These are phyloP conservation scores for Meteorus sp. DNA, from an alignment of 1,140 invertebrate genomes.

Conservation along the genomic window DNA sequence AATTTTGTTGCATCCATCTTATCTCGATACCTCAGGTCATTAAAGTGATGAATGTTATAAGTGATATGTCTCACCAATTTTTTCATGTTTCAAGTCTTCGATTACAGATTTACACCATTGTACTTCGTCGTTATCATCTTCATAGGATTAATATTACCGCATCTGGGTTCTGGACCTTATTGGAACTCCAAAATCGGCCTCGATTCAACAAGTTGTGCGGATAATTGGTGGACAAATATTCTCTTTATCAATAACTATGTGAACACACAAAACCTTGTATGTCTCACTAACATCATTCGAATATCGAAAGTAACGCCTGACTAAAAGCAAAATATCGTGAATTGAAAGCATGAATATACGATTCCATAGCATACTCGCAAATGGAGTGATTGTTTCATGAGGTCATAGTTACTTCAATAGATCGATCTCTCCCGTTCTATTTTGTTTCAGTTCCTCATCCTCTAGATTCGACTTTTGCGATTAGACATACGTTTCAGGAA, in stretches of 20 bases:
- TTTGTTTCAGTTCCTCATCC: too few relatives aligned
- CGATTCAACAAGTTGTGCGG: constrained; percentile 46
- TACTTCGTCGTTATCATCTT: constrained; percentile 48
- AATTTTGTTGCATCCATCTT: constrained; percentile 35
- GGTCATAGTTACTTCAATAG: too few relatives aligned
- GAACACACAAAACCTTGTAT: constrained; percentile 41
- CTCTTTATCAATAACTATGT: constrained; percentile 64
- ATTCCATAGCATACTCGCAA: too few relatives aligned
- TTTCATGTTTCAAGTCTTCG: constrained; percentile 24
- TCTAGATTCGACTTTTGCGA: too few relatives aligned
- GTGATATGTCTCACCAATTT: too few relatives aligned
- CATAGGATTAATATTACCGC: constrained; percentile 39
- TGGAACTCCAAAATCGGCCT: constrained; percentile 38
- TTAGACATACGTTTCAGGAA: too few relatives aligned
- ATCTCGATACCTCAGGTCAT: constrained; percentile 40
- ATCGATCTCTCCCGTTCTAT: too few relatives aligned
- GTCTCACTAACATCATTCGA: too few relatives aligned
- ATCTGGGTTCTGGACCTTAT: constrained; percentile 46
- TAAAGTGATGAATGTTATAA: not conserved
- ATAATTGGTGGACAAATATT: constrained; percentile 64
- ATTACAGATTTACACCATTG: constrained; percentile 53
- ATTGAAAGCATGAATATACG: too few relatives aligned
- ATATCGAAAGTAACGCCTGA: too few relatives aligned
- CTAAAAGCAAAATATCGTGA: too few relatives aligned
- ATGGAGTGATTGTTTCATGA: too few relatives aligned